Percentiles rank a stretch among this genome's conserved stretches.
Evolutionary conservation across 2,113 vertebrate species (phyloP).

Genomic region (Macquaria australasica): DNA sequence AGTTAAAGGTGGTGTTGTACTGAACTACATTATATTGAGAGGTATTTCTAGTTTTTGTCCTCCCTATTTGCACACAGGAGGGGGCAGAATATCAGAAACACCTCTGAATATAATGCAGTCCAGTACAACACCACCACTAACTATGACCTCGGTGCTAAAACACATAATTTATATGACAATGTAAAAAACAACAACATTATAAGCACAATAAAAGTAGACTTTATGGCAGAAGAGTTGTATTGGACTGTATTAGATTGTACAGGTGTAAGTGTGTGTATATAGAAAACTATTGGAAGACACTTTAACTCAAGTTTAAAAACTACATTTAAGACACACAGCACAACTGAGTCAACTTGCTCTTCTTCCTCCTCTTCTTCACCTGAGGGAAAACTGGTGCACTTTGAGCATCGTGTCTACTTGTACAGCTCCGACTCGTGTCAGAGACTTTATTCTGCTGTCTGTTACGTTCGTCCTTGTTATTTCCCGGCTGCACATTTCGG

Average conservation of each 20-base stretch:
- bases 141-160: not conserved
- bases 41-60: not conserved
- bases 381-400: not conserved
- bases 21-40: not conserved
- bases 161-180: not conserved
- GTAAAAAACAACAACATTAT: not conserved
- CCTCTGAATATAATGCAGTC: not conserved
- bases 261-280: no score
- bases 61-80: no score
- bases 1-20: not conserved
- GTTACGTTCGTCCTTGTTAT: rapidly evolving
- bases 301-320: not conserved
- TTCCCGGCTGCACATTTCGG: not conserved
- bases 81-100: not conserved
- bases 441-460: not conserved
- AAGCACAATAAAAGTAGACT: not conserved
- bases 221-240: not conserved
- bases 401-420: not conserved
- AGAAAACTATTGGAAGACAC: not conserved
- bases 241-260: not conserved
- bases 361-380: conserved; percentile 56
- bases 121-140: not conserved
- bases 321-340: conserved; percentile 72
- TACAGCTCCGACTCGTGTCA: not conserved
- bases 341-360: conserved; percentile 57